Evolutionary conservation across 1,140 invertebrate species (phyloP).

Genomic region (Cataglyphis hispanica): DNA sequence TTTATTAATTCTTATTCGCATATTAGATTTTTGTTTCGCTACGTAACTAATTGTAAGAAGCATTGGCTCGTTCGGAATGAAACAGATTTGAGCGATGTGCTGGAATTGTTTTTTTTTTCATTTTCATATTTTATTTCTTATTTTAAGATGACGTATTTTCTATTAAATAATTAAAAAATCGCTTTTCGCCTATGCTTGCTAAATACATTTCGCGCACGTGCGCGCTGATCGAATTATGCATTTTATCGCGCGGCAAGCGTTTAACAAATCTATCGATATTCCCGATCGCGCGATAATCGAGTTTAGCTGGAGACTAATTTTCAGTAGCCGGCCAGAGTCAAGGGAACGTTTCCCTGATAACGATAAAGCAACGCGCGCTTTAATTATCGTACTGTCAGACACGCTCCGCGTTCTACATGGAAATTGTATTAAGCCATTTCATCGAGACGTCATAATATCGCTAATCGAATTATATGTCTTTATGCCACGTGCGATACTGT

Average conservation of each 20-base stretch:
- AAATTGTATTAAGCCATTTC: conserved; percentile 47
- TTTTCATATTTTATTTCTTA: conserved; percentile 2
- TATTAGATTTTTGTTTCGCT: neutral
- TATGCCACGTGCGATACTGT: conserved; percentile 6
- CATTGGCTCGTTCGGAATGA: neutral
- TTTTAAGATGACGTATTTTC: neutral
- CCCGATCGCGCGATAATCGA: conserved; percentile 49
- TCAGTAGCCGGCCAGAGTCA: conserved; percentile 29
- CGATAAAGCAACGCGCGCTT: conserved; percentile 52
- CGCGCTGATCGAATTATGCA: conserved; percentile 41
- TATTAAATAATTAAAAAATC: neutral
- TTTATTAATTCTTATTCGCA: neutral
- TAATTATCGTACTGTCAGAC: conserved; percentile 58
- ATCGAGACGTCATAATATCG: conserved; percentile 53
- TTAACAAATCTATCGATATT: conserved; percentile 58
- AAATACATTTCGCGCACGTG: conserved; percentile 14
- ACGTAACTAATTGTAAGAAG: neutral
- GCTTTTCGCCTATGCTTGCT: neutral
- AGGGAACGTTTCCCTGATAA: conserved; percentile 3
- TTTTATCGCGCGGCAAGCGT: conserved; percentile 23
- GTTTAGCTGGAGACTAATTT: conserved; percentile 55
- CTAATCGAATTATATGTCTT: conserved; percentile 56
- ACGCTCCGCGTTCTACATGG: conserved; percentile 30
- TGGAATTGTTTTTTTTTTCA: neutral
- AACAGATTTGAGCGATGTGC: neutral